Conservation (phyloP, 2,797 vertebrate genomes). For the Cossypha heuglini region DNA sequence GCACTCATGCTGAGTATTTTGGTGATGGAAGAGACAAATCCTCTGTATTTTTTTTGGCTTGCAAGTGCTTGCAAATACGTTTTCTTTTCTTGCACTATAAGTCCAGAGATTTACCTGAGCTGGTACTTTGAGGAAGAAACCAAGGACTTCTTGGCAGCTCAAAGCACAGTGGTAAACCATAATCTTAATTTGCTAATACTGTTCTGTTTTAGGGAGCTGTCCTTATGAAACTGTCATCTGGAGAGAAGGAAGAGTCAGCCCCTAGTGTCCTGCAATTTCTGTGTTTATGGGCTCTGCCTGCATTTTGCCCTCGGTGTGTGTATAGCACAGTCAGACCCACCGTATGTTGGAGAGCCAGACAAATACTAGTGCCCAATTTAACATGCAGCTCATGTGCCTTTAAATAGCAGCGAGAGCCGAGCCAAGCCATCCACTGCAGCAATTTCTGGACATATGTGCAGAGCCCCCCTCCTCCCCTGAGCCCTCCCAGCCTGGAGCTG, state of each 20-base stretch:
- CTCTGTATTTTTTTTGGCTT: background rate
- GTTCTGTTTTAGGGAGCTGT: background rate
- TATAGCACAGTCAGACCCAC: background rate
- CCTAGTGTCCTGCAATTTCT: background rate
- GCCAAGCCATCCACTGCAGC: conserved; percentile 46
- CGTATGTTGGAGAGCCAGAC: background rate
- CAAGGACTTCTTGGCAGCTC: background rate
- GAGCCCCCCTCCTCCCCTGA: background rate
- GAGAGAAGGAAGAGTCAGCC: background rate
- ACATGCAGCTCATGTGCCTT: conserved; percentile 60
- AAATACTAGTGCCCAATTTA: conserved; percentile 40
- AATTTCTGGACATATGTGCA: conserved; percentile 44
- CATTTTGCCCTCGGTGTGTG: background rate
- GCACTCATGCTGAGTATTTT: background rate
- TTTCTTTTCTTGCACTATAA: background rate
- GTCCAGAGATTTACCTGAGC: background rate
- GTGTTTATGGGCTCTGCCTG: background rate
- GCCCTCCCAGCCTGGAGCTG: conserved; percentile 6
- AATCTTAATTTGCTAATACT: background rate
- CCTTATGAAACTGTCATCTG: background rate
- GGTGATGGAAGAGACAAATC: background rate
- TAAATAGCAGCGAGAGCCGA: conserved; percentile 9
- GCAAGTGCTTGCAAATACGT: background rate
- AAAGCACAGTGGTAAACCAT: background rate
- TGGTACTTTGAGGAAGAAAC: background rate